These are phyloP conservation scores for Cenopis cana DNA, from an alignment of 2,888 invertebrate genomes.

Conservation along the genomic window DNA sequence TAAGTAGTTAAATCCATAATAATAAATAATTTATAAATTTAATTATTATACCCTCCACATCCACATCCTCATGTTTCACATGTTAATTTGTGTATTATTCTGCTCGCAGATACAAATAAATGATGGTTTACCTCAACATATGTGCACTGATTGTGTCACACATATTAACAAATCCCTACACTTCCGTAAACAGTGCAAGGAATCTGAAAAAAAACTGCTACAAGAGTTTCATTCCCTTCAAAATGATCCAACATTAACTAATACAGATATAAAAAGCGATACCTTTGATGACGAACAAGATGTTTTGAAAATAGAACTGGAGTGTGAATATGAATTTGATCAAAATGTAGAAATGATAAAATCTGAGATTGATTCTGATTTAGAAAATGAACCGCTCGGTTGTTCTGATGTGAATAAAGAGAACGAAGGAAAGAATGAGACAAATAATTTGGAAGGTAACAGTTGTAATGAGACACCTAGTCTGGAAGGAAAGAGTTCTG, in stretches of 20 bases:
- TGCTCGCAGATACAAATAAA: slow-evolving; percentile 56
- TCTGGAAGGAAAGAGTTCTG: background rate
- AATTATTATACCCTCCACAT: no score
- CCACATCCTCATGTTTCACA: no score
- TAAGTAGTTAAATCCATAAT: no score
- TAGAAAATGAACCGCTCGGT: background rate
- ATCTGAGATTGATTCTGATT: background rate
- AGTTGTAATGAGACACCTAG: background rate
- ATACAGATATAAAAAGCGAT: slow-evolving; percentile 56
- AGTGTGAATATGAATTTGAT: slow-evolving; percentile 18
- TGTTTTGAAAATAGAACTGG: slow-evolving; percentile 46
- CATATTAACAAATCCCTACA: slow-evolving; percentile 55
- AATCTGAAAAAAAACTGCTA: slow-evolving; percentile 50
- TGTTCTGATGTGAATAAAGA: background rate
- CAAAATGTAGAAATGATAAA: background rate
- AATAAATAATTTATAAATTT: no score
- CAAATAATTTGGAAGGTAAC: background rate
- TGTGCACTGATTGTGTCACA: slow-evolving; percentile 54
- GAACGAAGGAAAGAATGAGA: background rate
- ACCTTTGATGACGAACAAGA: slow-evolving; percentile 50
- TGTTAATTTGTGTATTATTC: no score
- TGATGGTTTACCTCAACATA: slow-evolving; percentile 56
- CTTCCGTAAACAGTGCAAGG: slow-evolving; percentile 57
- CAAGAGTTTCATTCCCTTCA: slow-evolving; percentile 53
- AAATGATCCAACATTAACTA: slow-evolving; percentile 48